Evolutionary conservation across 2,888 invertebrate genomes (phyloP).

Genomic region (Carabus problematicus): DNA sequence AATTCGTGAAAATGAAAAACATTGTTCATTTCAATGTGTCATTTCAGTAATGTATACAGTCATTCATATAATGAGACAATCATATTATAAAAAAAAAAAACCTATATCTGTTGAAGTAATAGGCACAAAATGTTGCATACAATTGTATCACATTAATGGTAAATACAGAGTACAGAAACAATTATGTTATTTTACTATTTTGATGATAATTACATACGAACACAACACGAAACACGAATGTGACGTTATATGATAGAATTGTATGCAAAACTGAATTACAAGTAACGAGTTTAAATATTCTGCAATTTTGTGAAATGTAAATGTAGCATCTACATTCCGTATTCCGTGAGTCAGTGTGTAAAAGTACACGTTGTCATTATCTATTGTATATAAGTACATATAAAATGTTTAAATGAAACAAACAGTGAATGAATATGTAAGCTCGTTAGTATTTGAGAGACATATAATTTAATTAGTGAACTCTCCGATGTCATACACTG

Average conservation of each 20-base stretch:
- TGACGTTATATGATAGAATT: not conserved
- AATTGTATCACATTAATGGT: conserved; percentile 12
- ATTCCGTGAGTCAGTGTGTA: too few species aligned
- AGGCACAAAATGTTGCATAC: conserved; percentile 14
- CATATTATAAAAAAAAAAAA: not conserved
- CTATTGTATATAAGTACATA: too few species aligned
- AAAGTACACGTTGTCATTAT: too few species aligned
- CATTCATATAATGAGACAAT: conserved; percentile 6
- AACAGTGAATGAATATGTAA: too few species aligned
- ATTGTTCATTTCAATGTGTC: not conserved
- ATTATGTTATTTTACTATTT: conserved; percentile 3
- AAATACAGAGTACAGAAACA: conserved; percentile 1
- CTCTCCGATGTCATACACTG: conserved; percentile 15
- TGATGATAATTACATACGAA: not conserved
- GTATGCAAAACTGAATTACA: not conserved
- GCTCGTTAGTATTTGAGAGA: too few species aligned
- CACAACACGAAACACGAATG: not conserved
- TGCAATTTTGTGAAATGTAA: not conserved
- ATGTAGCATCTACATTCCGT: not conserved
- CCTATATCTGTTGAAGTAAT: conserved; percentile 5
- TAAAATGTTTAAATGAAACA: too few species aligned
- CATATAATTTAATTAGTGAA: not conserved
- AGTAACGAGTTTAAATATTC: conserved; percentile 6
- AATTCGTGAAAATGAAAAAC: too few species aligned
- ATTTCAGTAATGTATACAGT: conserved; percentile 7